phyloP scores from a whole-genome alignment of 2,888 invertebrate species.

The Colostygia pectinataria region DNA sequence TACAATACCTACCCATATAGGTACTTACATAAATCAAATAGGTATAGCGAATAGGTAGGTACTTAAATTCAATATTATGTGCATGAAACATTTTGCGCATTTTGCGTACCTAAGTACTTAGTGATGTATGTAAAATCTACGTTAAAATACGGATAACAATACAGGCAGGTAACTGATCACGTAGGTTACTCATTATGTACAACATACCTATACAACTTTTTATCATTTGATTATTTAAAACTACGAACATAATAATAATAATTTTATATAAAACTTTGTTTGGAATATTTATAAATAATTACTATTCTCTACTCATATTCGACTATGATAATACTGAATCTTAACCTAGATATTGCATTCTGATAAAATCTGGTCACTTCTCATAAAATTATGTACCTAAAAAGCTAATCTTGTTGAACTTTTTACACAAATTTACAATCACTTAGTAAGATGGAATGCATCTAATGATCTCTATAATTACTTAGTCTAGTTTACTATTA shows the following conservation, averaged over 20 bases:
- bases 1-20: constrained; percentile 7
- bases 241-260: constrained; percentile 37
- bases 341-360: constrained; percentile 81
- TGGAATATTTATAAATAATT: constrained; percentile 74
- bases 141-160: constrained; percentile 1
- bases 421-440: constrained; percentile 74
- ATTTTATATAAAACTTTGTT: constrained; percentile 66
- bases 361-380: constrained; percentile 81
- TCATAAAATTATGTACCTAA: constrained; percentile 66
- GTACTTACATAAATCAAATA: neutral
- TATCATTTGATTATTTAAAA: constrained; percentile 43
- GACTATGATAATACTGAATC: constrained; percentile 79
- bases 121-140: neutral
- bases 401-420: constrained; percentile 49
- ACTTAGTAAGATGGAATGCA: constrained; percentile 60
- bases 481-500: neutral
- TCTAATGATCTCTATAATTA: constrained; percentile 36
- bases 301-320: constrained; percentile 68
- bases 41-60: constrained; percentile 6
- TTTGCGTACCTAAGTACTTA: neutral
- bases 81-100: neutral
- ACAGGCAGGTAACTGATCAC: neutral
- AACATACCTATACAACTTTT: constrained; percentile 14
- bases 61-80: constrained; percentile 1
- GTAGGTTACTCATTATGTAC: constrained; percentile 14